Conservation (phyloP, 2,888 invertebrate species). For the Halictus ligatus region DNA sequence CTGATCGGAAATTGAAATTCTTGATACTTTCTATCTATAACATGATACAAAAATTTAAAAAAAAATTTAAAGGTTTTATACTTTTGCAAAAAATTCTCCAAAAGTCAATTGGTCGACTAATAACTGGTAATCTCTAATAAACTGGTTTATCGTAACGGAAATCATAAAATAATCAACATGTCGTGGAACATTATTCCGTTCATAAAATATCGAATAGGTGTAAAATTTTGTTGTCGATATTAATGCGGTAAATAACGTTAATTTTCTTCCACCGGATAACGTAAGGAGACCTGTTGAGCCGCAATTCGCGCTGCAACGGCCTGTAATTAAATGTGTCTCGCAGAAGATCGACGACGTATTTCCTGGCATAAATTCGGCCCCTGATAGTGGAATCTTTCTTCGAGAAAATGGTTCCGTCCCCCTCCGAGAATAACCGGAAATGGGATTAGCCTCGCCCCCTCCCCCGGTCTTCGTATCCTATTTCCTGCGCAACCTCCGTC, state of each 20-base stretch:
- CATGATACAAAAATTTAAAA: no score
- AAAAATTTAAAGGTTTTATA: no score
- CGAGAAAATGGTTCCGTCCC: conserved; percentile 10
- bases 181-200: background rate
- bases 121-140: no score
- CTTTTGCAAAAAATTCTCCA: no score
- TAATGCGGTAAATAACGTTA: background rate
- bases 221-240: background rate
- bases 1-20: no score
- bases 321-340: conserved; percentile 4
- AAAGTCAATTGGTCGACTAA: no score
- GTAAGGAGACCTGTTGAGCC: conserved; percentile 24
- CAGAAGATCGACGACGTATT: background rate
- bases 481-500: conserved; percentile 52
- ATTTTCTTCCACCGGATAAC: background rate
- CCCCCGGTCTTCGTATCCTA: conserved; percentile 30
- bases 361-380: conserved; percentile 30
- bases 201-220: background rate
- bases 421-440: conserved; percentile 44
- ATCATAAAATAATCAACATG: no score
- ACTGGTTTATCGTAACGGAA: no score
- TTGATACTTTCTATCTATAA: no score
- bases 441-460: conserved; percentile 37
- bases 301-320: background rate
- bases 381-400: conserved; percentile 19